Evolutionary conservation across 2,888 invertebrate genomes (phyloP), one percentile per base, ranked within the genome.

Genomic region (Arctia plantaginis): DNA sequence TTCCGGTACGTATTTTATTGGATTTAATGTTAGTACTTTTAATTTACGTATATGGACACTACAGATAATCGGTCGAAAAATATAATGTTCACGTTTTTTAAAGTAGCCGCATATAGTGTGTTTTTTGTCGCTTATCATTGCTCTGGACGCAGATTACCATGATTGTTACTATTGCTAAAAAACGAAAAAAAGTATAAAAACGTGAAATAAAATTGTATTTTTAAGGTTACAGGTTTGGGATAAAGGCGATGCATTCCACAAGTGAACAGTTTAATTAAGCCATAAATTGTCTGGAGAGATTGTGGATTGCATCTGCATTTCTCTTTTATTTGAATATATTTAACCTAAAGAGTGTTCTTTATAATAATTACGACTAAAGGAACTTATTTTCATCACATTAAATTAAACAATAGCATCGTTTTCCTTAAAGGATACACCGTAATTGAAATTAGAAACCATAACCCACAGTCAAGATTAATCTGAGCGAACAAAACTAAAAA

Each of bases 1-100:
- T 85, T 84, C 84, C 82, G 73, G 73, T 71, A 62, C 66, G 70
- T 74, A 68, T 72, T 72, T 71, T 76, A 72, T 68, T 68, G 71
- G 39, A 39, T 41, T 59, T 75, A 73, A 72, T 71, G 64, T 39
- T 71, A 55, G 55, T 66, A 23, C 41, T 69, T 72, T 76, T 67
- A 18, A 41, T 35, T 41, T 64, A 30, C n/a, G 35, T n/a, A 59
- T 47, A 39, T 71, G 27, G 66, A 35, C 15, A 10, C 65, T 65
- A 66, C 4, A 39, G 35, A 51, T 71, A 66, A 66, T 66, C 35
- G 27, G 15, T 62, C 27, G 30, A 27, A 30, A 18, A 18, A 62
- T 30, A 62, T 62, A 15, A 30, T 62, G 7, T 62, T 27, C 0
- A 59, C 30, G 15, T 4, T 62, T 30, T 30, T 23, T 51, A 23